These are phyloP conservation scores for Drosophila nigrodunni DNA, from an alignment of 1,140 invertebrate genomes.

Conservation along the genomic window DNA sequence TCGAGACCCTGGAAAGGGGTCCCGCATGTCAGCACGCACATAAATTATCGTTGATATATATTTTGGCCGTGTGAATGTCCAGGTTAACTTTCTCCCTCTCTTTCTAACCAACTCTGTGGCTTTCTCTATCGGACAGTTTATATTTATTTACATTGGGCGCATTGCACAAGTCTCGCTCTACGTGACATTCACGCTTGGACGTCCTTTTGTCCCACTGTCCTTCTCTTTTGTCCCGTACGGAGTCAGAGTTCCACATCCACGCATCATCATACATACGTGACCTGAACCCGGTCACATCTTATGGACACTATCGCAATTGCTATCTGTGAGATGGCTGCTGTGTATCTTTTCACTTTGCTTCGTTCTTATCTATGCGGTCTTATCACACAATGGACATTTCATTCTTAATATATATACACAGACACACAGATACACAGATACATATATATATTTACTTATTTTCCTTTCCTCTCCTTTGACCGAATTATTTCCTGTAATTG, in stretches of 20 bases:
- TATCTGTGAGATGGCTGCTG: constrained; percentile 52
- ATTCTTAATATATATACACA: constrained; percentile 61
- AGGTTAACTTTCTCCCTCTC: constrained; percentile 26
- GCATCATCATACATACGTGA: constrained; percentile 62
- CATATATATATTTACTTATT: constrained; percentile 22
- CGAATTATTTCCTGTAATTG: constrained; percentile 83
- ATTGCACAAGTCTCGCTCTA: constrained; percentile 58
- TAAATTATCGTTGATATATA: constrained; percentile 82
- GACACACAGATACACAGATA: constrained; percentile 29
- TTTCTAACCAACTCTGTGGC: background rate
- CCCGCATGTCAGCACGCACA: constrained; percentile 80
- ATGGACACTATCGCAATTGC: constrained; percentile 29
- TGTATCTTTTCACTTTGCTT: constrained; percentile 63
- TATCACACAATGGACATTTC: constrained; percentile 53
- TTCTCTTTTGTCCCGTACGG: constrained; percentile 10
- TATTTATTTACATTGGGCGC: constrained; percentile 74
- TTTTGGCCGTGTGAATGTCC: constrained; percentile 81
- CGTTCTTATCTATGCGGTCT: constrained; percentile 63
- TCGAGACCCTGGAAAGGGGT: constrained; percentile 38
- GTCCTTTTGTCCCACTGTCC: constrained; percentile 15
- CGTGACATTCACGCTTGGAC: constrained; percentile 81
- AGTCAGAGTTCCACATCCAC: constrained; percentile 16
- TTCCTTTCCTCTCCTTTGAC: constrained; percentile 27
- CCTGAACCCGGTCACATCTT: constrained; percentile 54
- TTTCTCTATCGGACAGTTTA: constrained; percentile 13